A percentile compares a stretch with the other conserved stretches of the same genome.
Conservation (phyloP, 2,888 invertebrate genomes). For the Caenorhabditis macrosperma region DNA sequence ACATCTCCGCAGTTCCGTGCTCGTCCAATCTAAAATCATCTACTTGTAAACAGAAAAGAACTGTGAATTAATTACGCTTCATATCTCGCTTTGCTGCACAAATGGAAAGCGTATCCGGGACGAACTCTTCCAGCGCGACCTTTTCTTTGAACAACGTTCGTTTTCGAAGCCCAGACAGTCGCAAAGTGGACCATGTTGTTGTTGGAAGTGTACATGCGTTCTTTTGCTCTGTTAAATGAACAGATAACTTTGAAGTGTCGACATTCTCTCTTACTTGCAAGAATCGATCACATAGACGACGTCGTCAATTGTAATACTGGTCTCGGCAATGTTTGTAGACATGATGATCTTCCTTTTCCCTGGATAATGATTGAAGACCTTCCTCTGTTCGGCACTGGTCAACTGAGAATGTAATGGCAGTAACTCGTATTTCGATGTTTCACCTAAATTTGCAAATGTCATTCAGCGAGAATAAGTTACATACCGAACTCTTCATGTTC, state of each 20-base stretch:
- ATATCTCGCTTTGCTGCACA: slow-evolving; percentile 85
- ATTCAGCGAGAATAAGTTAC: neutral
- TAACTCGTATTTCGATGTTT: slow-evolving; percentile 83
- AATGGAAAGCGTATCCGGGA: slow-evolving; percentile 93
- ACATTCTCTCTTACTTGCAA: slow-evolving; percentile 85
- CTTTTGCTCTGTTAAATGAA: slow-evolving; percentile 90
- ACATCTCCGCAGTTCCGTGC: slow-evolving; percentile 96
- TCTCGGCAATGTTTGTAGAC: slow-evolving; percentile 98
- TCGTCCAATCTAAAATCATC: slow-evolving; percentile 82
- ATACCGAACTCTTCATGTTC: slow-evolving; percentile 86
- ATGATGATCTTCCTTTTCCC: slow-evolving; percentile 86
- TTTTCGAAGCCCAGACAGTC: slow-evolving; percentile 88
- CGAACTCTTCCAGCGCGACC: slow-evolving; percentile 96
- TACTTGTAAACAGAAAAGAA: neutral
- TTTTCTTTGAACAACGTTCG: slow-evolving; percentile 94
- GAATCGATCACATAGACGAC: slow-evolving; percentile 97
- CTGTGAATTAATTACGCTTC: slow-evolving; percentile 79
- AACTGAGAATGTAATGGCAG: slow-evolving; percentile 98
- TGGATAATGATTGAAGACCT: slow-evolving; percentile 86
- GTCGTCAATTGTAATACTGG: slow-evolving; percentile 97
- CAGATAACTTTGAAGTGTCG: slow-evolving; percentile 32
- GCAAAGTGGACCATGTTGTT: slow-evolving; percentile 99
- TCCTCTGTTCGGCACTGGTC: slow-evolving; percentile 92
- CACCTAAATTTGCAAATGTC: too few species aligned
- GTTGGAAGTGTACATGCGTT: slow-evolving; percentile 97